Percentiles rank a stretch among this genome's conserved stretches.
phyloP scores from a whole-genome alignment of 2,888 invertebrate species.

The Tetragonisca angustula region DNA sequence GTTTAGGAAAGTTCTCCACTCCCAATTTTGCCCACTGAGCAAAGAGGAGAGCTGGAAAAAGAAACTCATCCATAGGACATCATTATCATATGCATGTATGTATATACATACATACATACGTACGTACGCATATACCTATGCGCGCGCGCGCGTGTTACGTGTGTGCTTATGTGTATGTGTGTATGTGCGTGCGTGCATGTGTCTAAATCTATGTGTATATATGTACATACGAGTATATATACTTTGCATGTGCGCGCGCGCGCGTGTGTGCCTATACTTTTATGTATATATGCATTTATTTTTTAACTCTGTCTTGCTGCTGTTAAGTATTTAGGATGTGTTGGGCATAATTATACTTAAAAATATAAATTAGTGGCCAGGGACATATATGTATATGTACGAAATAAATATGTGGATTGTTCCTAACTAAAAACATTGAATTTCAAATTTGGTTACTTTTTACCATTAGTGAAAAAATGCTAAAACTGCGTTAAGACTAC shows the following conservation, averaged over 20 bases:
- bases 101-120: not conserved
- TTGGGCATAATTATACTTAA: constrained; percentile 79
- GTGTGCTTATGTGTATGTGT: not conserved
- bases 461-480: constrained; percentile 49
- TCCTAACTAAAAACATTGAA: constrained; percentile 63
- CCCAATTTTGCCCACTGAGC: constrained; percentile 92
- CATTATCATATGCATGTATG: constrained; percentile 65
- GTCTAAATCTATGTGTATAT: not conserved
- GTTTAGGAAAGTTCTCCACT: constrained; percentile 84
- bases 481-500: constrained; percentile 57
- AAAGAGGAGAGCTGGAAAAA: constrained; percentile 95
- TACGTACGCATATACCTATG: not conserved
- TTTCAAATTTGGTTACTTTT: constrained; percentile 36
- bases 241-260: not conserved
- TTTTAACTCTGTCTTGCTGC: constrained; percentile 22
- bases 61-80: constrained; percentile 84
- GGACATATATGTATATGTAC: constrained; percentile 70
- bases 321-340: constrained; percentile 71
- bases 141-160: not conserved
- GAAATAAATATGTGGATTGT: constrained; percentile 79
- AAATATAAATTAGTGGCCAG: constrained; percentile 80
- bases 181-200: not conserved
- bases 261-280: not conserved
- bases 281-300: constrained; percentile 15
- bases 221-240: not conserved